Conservation (phyloP, 2,113 vertebrate species). For the Corythornis vintsioides region DNA sequence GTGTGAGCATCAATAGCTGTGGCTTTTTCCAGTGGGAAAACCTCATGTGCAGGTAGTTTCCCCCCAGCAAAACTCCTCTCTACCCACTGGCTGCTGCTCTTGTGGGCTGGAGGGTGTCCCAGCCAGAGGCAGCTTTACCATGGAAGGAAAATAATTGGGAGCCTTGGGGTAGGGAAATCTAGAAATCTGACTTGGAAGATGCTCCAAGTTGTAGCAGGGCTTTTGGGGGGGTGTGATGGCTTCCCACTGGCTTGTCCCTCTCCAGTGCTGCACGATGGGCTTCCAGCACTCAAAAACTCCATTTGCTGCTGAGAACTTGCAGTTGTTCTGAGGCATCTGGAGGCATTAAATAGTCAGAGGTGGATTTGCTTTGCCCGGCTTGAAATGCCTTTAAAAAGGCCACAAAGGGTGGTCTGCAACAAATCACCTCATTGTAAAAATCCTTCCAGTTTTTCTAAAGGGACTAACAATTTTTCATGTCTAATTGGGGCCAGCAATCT, state of each 20-base stretch:
- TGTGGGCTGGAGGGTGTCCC: not conserved
- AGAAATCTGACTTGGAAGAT: not conserved
- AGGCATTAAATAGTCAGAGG: not conserved
- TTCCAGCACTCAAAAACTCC: not conserved
- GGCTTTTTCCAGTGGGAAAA: not conserved
- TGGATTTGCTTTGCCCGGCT: not conserved
- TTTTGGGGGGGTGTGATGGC: not conserved
- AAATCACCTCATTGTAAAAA: not conserved
- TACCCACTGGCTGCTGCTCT: too few relatives aligned
- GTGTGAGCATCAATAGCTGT: rapidly evolving
- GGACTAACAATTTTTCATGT: not conserved
- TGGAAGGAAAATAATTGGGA: not conserved
- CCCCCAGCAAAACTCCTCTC: not conserved
- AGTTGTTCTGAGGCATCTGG: not conserved
- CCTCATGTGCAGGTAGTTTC: not conserved
- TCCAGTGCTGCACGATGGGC: not conserved
- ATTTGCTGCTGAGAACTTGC: not conserved
- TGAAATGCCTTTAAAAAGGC: not conserved
- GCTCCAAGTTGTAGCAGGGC: not conserved
- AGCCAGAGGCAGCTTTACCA: not conserved
- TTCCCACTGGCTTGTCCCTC: not conserved
- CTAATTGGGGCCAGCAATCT: not conserved
- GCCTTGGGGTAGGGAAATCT: not conserved
- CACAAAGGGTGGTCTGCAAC: not conserved
- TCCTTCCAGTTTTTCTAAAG: not conserved